Conservation (phyloP, 1,140 invertebrate species). For the Habropoda laboriosa region DNA sequence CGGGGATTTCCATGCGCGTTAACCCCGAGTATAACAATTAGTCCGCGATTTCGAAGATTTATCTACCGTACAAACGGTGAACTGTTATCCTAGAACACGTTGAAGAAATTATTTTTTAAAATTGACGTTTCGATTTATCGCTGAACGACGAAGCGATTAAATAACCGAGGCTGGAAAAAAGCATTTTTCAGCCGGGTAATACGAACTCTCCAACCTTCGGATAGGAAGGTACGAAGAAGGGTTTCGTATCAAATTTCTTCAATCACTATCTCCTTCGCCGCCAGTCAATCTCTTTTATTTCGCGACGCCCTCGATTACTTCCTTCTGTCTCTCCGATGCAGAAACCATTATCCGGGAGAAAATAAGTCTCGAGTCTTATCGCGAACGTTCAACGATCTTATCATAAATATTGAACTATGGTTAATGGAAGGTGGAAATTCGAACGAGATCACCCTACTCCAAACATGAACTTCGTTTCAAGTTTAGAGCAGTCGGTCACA, state of each 20-base stretch:
- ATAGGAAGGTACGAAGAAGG: background rate
- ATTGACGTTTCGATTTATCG: too few species aligned
- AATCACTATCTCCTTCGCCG: background rate
- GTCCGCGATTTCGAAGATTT: too few species aligned
- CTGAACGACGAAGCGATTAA: background rate
- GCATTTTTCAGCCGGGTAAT: background rate
- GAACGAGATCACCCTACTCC: background rate
- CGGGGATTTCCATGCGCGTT: too few species aligned
- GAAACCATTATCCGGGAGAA: background rate
- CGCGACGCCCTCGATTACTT: background rate
- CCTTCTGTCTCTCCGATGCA: too few species aligned
- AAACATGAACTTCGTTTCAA: conserved; percentile 11
- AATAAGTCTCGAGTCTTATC: background rate
- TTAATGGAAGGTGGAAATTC: background rate
- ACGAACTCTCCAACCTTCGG: conserved; percentile 16
- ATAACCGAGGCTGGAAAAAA: background rate
- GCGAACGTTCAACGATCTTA: background rate
- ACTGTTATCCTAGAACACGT: too few species aligned
- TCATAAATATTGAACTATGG: background rate
- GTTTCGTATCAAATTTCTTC: conserved; percentile 8
- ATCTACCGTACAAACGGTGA: too few species aligned
- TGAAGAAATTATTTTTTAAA: too few species aligned
- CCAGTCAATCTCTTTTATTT: background rate
- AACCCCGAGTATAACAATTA: too few species aligned
- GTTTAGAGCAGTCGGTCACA: conserved; percentile 1